These are phyloP conservation scores for Petrolisthes cinctipes DNA, from an alignment of 2,888 invertebrate genomes.

Conservation along the genomic window DNA sequence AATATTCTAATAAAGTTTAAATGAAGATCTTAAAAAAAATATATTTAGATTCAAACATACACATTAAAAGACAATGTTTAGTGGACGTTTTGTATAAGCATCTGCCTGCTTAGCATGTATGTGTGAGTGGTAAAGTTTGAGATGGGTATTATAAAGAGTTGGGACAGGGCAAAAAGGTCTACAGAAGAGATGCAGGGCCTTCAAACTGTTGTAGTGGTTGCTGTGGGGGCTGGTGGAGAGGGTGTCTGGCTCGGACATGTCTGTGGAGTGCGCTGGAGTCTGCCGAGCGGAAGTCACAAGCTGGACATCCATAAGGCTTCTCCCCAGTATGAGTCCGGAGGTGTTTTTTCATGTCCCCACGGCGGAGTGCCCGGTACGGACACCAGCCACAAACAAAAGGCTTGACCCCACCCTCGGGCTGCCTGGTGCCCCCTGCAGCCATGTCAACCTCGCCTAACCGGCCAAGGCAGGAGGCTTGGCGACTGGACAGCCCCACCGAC, in stretches of 20 bases:
- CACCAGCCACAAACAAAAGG: constrained; percentile 56
- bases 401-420: constrained; percentile 34
- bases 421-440: constrained; percentile 21
- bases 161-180: not conserved
- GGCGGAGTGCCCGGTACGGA: constrained; percentile 45
- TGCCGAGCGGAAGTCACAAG: constrained; percentile 52
- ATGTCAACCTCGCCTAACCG: constrained; percentile 5
- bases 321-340: constrained; percentile 58
- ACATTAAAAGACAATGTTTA: no score
- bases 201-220: constrained; percentile 22
- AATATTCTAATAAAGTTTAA: no score
- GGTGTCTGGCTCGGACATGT: constrained; percentile 55
- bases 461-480: constrained; percentile 36
- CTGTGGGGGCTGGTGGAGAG: constrained; percentile 24
- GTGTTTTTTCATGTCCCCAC: constrained; percentile 59
- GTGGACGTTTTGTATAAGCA: no score
- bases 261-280: constrained; percentile 60
- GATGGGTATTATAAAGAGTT: no score
- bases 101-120: no score
- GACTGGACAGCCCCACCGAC: constrained; percentile 30
- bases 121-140: no score
- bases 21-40: no score
- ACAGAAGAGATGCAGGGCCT: constrained; percentile 24
- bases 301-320: constrained; percentile 57
- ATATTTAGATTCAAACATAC: no score